Conservation (phyloP, 2,797 vertebrate genomes). For the Lepus oiostolus region DNA sequence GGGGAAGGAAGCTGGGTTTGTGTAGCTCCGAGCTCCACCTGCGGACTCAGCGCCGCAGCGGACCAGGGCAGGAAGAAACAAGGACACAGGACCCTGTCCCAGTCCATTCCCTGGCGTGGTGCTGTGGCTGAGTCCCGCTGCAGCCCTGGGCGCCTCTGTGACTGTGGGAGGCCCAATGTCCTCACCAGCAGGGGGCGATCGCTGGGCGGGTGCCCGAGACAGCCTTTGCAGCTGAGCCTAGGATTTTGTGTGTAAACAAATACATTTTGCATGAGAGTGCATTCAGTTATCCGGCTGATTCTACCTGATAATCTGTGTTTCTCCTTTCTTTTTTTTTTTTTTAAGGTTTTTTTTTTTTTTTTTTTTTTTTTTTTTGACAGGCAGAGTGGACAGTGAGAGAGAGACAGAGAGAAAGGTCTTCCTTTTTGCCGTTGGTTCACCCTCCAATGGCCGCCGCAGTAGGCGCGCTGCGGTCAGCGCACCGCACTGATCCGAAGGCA, state of each 20-base stretch:
- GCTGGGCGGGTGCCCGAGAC: not conserved
- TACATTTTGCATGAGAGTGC: not conserved
- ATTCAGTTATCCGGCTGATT: not conserved
- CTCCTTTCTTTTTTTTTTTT: slow-evolving; percentile 2
- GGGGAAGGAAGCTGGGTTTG: not conserved
- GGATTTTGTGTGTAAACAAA: not conserved
- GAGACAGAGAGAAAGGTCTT: no score
- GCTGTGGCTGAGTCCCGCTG: not conserved
- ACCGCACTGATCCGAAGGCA: no score
- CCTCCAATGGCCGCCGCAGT: no score
- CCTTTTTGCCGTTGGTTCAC: no score
- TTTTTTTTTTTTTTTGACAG: no score
- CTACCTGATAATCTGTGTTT: slow-evolving; percentile 40
- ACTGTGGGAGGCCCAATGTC: not conserved
- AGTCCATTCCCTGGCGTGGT: not conserved
- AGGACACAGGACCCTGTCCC: not conserved
- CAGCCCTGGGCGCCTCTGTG: not conserved
- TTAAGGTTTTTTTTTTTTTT: no score
- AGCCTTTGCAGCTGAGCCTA: slow-evolving; percentile 10
- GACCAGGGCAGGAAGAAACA: not conserved
- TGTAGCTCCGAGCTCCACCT: not conserved
- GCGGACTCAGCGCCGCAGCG: not conserved
- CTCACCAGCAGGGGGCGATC: not conserved
- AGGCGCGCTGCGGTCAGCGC: no score
- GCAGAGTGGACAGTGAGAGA: no score